Conservation (phyloP, 2,113 vertebrate species). For the Nematolebias whitei region DNA sequence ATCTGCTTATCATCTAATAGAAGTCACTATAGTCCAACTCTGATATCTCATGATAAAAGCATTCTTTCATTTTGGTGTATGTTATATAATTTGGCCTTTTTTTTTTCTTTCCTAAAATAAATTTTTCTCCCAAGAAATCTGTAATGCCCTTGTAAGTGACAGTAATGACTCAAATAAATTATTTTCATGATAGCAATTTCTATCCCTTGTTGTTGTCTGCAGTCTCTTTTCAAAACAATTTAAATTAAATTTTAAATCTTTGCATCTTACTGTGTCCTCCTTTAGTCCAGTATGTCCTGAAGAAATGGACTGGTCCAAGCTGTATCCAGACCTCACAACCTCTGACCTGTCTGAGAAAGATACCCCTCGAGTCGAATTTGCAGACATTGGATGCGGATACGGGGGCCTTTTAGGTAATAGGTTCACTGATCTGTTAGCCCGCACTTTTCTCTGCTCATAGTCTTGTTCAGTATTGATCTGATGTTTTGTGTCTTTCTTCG, state of each 20-base stretch:
- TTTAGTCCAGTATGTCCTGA: slow-evolving; percentile 87
- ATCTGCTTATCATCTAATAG: no score
- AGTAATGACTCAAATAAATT: no score
- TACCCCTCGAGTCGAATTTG: slow-evolving; percentile 85
- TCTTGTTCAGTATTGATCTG: neutral
- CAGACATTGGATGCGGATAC: slow-evolving; percentile 93
- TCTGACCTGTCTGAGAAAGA: slow-evolving; percentile 55
- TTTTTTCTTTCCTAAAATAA: neutral
- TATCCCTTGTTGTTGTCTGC: neutral
- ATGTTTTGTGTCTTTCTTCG: slow-evolving; percentile 3
- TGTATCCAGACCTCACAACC: slow-evolving; percentile 83
- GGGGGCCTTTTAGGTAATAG: slow-evolving; percentile 79
- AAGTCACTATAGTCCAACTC: neutral
- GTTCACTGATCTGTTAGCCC: neutral
- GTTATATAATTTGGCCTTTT: neutral
- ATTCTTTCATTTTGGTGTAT: neutral
- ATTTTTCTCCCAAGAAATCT: neutral
- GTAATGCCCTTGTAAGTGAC: neutral
- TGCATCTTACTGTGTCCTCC: neutral
- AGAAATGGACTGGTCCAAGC: slow-evolving; percentile 88
- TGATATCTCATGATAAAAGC: no score
- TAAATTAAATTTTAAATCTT: neutral
- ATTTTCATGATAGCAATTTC: no score
- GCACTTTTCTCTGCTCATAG: neutral
- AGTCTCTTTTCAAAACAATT: neutral